phyloP scores from a whole-genome alignment of 1,140 invertebrate species.

The Stenopsyche tienmushanensis region DNA sequence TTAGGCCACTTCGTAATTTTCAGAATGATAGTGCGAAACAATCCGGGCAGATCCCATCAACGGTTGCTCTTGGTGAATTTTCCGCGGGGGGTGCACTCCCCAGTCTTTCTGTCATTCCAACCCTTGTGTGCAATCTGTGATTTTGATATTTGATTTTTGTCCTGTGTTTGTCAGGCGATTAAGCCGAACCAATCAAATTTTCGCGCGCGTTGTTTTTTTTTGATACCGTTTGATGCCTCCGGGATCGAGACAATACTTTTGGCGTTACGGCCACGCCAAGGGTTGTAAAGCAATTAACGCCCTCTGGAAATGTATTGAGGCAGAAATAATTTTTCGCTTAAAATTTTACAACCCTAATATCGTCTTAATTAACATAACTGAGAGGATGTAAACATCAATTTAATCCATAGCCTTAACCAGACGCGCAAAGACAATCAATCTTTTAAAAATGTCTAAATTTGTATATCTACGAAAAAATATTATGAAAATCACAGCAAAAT shows the following conservation, averaged over 20 bases:
- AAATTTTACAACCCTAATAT: too few relatives aligned
- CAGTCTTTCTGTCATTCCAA: slow-evolving; percentile 1
- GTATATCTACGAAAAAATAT: too few relatives aligned
- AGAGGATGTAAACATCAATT: too few relatives aligned
- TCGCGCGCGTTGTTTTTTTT: slow-evolving; percentile 12
- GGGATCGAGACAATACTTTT: slow-evolving; percentile 1
- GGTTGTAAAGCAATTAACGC: slow-evolving; percentile 19
- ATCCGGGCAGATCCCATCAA: not conserved
- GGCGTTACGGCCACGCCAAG: not conserved
- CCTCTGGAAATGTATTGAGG: not conserved
- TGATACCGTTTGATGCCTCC: too few relatives aligned
- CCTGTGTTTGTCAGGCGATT: slow-evolving; percentile 39
- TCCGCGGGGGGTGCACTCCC: not conserved
- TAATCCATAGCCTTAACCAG: too few relatives aligned
- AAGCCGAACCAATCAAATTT: slow-evolving; percentile 33
- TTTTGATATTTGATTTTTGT: slow-evolving; percentile 27
- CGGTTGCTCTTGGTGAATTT: not conserved
- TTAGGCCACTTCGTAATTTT: not conserved
- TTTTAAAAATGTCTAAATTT: too few relatives aligned
- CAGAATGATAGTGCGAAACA: not conserved
- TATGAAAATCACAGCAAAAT: too few relatives aligned
- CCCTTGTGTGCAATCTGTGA: slow-evolving; percentile 16
- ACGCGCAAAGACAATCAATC: too few relatives aligned
- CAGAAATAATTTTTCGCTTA: too few relatives aligned
- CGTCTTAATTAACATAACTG: too few relatives aligned